Conservation (phyloP, 2,888 invertebrate species). For the Esperia sulphurella region DNA sequence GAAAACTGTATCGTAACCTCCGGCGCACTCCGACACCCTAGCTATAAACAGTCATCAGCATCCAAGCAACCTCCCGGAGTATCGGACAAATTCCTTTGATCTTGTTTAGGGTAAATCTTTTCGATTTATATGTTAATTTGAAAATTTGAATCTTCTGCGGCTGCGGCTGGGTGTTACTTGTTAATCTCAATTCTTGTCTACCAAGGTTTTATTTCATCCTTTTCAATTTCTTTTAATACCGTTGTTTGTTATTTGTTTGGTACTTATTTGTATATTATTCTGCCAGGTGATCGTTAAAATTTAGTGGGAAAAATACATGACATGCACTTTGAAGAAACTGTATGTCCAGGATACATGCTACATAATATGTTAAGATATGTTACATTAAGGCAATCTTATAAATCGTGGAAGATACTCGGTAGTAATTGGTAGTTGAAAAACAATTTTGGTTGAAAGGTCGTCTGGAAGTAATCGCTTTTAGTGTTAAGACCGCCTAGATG, state of each 20-base stretch:
- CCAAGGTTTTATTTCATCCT: conserved; percentile 41
- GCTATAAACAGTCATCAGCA: conserved; percentile 66
- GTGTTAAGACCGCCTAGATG: no score
- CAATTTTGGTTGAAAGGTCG: no score
- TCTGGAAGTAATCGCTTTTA: no score
- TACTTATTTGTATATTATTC: neutral
- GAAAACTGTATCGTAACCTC: conserved; percentile 38
- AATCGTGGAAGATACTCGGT: no score
- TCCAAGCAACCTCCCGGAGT: conserved; percentile 43
- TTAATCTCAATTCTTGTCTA: conserved; percentile 54
- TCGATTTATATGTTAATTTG: conserved; percentile 78
- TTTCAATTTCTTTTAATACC: conserved; percentile 24
- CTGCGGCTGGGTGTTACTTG: conserved; percentile 51
- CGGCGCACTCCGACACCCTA: conserved; percentile 30
- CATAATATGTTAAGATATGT: no score
- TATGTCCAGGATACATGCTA: no score
- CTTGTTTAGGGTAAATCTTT: conserved; percentile 75
- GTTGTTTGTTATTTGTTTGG: neutral
- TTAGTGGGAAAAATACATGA: no score
- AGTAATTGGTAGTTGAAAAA: no score
- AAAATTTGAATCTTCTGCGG: conserved; percentile 69
- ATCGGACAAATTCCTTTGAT: conserved; percentile 74
- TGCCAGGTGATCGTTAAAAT: no score
- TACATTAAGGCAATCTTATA: no score
- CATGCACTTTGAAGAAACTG: no score